Base-by-base conservation (phyloP, 2,888 invertebrate genomes). In the Dinocampus coccinellae region DNA sequence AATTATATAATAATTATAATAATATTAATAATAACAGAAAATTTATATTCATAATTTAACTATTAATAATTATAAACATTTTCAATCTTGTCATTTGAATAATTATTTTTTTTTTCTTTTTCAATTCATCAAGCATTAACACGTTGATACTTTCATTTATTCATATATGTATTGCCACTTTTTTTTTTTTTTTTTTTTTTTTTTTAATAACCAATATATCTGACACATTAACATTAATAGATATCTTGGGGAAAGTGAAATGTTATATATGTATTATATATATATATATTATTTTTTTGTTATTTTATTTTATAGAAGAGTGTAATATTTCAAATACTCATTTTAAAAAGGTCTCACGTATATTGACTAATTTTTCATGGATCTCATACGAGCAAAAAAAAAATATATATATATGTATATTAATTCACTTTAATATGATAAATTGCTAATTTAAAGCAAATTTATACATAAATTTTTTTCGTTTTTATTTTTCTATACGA, bases 281-380 rank as follows among this genome's bases (percentile, higher is more conserved):
- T 52, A 68, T 58, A 77, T 74, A 71, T 76, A 76, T 76, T 76
- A 47, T 47, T 36, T 47, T 20, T 47, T 73, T 63, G 70, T 73
- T 75, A 70, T 63, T 75, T 76, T 42, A 71, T 67, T 71, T 69
- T 71, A 36, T 72, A 72, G 73, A n/a, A 73, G 72, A 73, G 73
- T 76, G 55, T 72, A 64, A 75, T 69, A 64, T 62, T 69, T 69
- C 55, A 73, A n/a, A 70, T 69, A 61, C 53, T 72, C 75, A 60
- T 73, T 77, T 77, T 81, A 82, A 81, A 84, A 86, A 85, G 81
- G 79, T 84, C 82, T 83, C 84, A 82, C 83, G 75, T 80, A 83
- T 87, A 86, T 87, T 87, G 87, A 87, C 87, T 86, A 86, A 84
- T 82, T 83, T 84, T 78, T 62, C 55, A 52, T 81, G 79, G 72